phyloP scores from a whole-genome alignment of 1,140 invertebrate genomes.

The Drosophila guanche region DNA sequence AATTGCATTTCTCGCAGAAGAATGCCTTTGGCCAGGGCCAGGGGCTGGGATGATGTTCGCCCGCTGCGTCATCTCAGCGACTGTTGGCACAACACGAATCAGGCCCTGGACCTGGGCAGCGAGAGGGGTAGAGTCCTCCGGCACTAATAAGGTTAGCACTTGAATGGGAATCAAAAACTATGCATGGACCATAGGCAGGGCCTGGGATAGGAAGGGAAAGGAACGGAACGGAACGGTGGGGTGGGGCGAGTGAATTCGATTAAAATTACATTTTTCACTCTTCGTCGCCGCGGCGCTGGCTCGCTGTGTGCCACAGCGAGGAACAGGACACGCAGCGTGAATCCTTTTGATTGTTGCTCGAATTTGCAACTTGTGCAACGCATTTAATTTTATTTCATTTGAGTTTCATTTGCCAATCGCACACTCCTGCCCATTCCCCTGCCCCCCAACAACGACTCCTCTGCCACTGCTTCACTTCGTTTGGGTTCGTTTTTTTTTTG shows the following conservation, averaged over 20 bases:
- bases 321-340: slow-evolving; percentile 65
- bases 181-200: slow-evolving; percentile 12
- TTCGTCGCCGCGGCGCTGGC: slow-evolving; percentile 4
- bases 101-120: slow-evolving; percentile 11
- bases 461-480: not conserved
- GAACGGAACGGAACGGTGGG: not conserved
- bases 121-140: slow-evolving; percentile 6
- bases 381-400: slow-evolving; percentile 77
- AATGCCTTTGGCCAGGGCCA: slow-evolving; percentile 53
- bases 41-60: slow-evolving; percentile 8
- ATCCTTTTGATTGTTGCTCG: slow-evolving; percentile 74
- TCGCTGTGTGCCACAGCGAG: slow-evolving; percentile 17
- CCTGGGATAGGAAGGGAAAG: not conserved
- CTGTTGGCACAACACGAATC: slow-evolving; percentile 79
- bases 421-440: not conserved
- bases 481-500: not conserved
- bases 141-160: slow-evolving; percentile 70
- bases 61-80: slow-evolving; percentile 50
- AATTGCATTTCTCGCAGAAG: slow-evolving; percentile 71
- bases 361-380: slow-evolving; percentile 76
- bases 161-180: slow-evolving; percentile 63
- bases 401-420: slow-evolving; percentile 75
- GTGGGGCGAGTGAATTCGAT: slow-evolving; percentile 71
- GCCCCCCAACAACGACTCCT: not conserved
- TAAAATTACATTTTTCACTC: slow-evolving; percentile 77